A percentile compares a stretch with the other conserved stretches of the same genome.
Evolutionary conservation across 2,113 vertebrate genomes (phyloP).

Genomic region (Isurus oxyrinchus): DNA sequence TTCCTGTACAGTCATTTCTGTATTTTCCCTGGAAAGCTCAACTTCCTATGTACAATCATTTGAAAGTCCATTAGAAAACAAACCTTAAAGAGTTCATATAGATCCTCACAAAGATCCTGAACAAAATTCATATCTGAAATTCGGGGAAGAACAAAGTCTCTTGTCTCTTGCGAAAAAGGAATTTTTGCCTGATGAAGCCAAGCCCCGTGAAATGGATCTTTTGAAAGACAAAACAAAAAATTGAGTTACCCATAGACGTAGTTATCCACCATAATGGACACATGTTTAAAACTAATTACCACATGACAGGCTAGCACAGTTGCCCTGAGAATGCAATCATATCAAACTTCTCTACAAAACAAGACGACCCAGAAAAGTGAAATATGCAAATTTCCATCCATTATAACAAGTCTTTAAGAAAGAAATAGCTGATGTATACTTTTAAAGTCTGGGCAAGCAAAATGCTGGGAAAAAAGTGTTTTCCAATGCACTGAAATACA

Average conservation of each 20-base stretch:
- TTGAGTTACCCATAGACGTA: background rate
- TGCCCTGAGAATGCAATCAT: background rate
- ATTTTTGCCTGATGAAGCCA: constrained; percentile 95
- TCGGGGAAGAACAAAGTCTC: constrained; percentile 77
- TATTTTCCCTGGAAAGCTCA: background rate
- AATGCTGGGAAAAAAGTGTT: no score
- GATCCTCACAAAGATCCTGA: constrained; percentile 96
- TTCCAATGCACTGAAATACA: background rate
- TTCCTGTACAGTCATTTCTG: background rate
- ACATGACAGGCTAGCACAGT: background rate
- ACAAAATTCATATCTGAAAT: constrained; percentile 98
- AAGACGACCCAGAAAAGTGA: background rate
- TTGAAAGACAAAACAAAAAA: background rate
- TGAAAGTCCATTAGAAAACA: background rate
- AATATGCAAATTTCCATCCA: background rate
- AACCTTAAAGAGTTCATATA: constrained; percentile 94
- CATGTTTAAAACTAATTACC: background rate
- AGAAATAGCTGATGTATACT: no score
- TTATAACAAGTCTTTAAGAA: background rate
- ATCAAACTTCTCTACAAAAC: background rate
- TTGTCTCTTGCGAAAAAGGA: constrained; percentile 87
- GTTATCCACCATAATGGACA: background rate
- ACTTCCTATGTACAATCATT: background rate
- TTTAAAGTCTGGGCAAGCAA: background rate
- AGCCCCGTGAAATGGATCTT: constrained; percentile 96